These are phyloP conservation scores for Atta cephalotes DNA, from an alignment of 1,140 invertebrate genomes.

Conservation along the genomic window DNA sequence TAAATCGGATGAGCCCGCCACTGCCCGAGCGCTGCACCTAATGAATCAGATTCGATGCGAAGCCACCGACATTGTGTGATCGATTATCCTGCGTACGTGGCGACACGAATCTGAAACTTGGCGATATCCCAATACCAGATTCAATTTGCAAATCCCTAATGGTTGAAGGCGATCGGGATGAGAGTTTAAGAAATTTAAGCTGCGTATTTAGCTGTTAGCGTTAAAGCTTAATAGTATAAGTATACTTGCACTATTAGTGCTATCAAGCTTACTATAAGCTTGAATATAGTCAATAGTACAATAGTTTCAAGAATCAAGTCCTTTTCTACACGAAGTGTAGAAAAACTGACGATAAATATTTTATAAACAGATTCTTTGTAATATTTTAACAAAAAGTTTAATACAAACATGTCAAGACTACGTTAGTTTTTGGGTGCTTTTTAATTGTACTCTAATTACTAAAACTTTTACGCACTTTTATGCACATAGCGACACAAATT, in stretches of 20 bases:
- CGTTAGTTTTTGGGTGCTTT: too few species aligned
- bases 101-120: conserved; percentile 48
- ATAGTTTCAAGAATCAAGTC: not conserved
- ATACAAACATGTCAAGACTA: too few species aligned
- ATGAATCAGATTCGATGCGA: conserved; percentile 68
- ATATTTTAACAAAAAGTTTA: too few species aligned
- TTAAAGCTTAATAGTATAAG: not conserved
- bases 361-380: too few species aligned
- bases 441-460: too few species aligned
- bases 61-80: conserved; percentile 40
- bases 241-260: too few species aligned
- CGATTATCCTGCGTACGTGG: conserved; percentile 37
- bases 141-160: conserved; percentile 54
- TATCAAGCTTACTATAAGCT: too few species aligned
- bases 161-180: not conserved
- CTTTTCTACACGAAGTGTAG: too few species aligned
- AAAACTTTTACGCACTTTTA: too few species aligned
- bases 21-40: conserved; percentile 40
- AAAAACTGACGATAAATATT: too few species aligned
- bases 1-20: conserved; percentile 59
- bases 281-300: not conserved
- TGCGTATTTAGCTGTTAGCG: not conserved
- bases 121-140: conserved; percentile 52
- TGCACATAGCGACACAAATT: too few species aligned
- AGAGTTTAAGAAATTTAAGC: conserved; percentile 50